Conservation (phyloP, 2,113 vertebrate species). For the Pogonocichla stellata region DNA sequence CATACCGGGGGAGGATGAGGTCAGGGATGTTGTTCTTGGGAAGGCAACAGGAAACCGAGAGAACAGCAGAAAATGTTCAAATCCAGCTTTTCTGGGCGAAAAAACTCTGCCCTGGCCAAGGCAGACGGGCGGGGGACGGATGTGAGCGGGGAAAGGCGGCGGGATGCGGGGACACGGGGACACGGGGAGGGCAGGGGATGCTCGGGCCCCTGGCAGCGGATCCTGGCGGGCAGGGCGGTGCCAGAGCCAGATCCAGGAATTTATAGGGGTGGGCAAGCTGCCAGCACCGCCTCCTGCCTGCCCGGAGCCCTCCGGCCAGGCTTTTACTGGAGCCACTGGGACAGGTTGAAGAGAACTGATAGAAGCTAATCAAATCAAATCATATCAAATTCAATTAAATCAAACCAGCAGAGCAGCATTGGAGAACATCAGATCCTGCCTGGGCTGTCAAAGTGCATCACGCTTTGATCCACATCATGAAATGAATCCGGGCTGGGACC, state of each 20-base stretch:
- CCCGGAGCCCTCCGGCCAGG: background rate
- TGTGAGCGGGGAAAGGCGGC: background rate
- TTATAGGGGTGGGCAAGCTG: background rate
- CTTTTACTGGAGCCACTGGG: background rate
- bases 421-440: background rate
- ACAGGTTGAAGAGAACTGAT: background rate
- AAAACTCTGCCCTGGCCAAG: background rate
- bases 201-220: rapidly evolving
- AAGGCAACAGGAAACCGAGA: constrained; percentile 45
- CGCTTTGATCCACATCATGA: rapidly evolving
- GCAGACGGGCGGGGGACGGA: background rate
- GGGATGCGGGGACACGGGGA: rapidly evolving
- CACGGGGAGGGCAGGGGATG: background rate
- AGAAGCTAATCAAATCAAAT: background rate
- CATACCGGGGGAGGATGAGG: constrained; percentile 33
- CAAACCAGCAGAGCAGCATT: background rate
- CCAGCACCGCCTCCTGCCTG: background rate
- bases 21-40: constrained; percentile 65
- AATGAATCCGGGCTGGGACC: background rate
- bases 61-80: constrained; percentile 49
- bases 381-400: background rate
- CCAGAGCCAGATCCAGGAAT: rapidly evolving
- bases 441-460: background rate
- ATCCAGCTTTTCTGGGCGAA: constrained; percentile 11
- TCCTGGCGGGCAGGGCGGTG: background rate